Evolutionary conservation across 2,888 invertebrate species (phyloP), one percentile per base, ranked within the genome.

Genomic region (Pteria penguin): DNA sequence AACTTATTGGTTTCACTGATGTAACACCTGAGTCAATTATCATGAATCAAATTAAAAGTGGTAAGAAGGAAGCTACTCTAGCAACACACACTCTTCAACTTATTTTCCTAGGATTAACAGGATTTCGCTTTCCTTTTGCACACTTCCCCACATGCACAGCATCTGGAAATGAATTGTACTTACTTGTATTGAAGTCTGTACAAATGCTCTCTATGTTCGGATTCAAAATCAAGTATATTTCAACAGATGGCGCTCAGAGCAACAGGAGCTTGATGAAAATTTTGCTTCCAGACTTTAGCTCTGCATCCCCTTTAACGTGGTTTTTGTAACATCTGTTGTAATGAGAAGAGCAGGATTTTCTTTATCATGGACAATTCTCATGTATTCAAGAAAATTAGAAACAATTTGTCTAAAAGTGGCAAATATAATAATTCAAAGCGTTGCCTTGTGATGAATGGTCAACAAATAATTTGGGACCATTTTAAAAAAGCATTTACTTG

Each of bases 111-210:
- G 76, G 81, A 1, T 75, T 71, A n/a, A 72, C 67, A n/a, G 82
- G 82, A 2, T 82, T 79, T 61, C 26, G 76, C 29, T 82, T 81
- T 66, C 81, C 81, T 29, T 62, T 82, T 18, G 77, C 75, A 1
- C 80, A 79, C 33, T 81, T 75, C 54, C 68, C 80, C 33, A 77
- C 80, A 18, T 66, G 32, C 11, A 70, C 78, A 61, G 58, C 76
- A 31, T 31, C 60, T 33, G 67, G 67, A 26, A 22, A 45, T 52
- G 72, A 77, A 65, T 4, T 83, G 2, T 80, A 79, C 57, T 52
- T 78, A 2, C 33, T 73, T 27, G 32, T 83, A 36, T 80, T 75
- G 81, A 67, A 80, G 24, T 24, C 73, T 24, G 75, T 81, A 18
- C 31, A 77, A 11, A 52, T 33, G 52, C 29, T 82, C 1, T 52